A percentile compares a stretch with the other conserved stretches of the same genome.
phyloP scores from a whole-genome alignment of 2,797 vertebrate genomes.

The Anabacerthia variegaticeps region DNA sequence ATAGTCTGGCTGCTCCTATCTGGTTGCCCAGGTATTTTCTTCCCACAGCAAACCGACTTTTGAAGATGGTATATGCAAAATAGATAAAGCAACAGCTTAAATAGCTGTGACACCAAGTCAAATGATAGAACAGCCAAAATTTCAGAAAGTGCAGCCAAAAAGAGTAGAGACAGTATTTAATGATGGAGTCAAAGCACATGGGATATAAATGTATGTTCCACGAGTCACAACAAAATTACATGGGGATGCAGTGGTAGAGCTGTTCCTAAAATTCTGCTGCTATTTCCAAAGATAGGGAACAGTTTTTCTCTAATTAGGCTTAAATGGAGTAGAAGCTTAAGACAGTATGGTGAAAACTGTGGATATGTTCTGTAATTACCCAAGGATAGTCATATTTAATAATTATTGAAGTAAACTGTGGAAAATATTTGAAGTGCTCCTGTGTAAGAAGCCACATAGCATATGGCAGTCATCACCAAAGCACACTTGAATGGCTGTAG shows the following conservation, averaged over 20 bases:
- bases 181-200: neutral
- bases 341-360: neutral
- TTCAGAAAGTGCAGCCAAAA: neutral
- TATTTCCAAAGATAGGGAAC: neutral
- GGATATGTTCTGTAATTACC: neutral
- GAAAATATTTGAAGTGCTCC: slow-evolving; percentile 37
- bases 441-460: slow-evolving; percentile 10
- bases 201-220: neutral
- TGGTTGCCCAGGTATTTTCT: neutral
- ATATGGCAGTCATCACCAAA: slow-evolving; percentile 40
- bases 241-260: neutral
- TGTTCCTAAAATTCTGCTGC: neutral
- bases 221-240: neutral
- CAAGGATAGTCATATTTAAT: slow-evolving; percentile 19
- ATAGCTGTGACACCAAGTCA: neutral
- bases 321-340: neutral
- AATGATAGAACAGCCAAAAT: neutral
- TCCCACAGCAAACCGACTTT: neutral
- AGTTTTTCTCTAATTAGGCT: neutral
- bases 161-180: neutral
- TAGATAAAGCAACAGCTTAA: neutral
- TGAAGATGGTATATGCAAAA: neutral
- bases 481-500: slow-evolving; percentile 22
- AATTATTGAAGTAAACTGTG: slow-evolving; percentile 13
- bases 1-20: neutral